Conservation (phyloP, 1,140 invertebrate genomes). For the Drosophila sp. region DNA sequence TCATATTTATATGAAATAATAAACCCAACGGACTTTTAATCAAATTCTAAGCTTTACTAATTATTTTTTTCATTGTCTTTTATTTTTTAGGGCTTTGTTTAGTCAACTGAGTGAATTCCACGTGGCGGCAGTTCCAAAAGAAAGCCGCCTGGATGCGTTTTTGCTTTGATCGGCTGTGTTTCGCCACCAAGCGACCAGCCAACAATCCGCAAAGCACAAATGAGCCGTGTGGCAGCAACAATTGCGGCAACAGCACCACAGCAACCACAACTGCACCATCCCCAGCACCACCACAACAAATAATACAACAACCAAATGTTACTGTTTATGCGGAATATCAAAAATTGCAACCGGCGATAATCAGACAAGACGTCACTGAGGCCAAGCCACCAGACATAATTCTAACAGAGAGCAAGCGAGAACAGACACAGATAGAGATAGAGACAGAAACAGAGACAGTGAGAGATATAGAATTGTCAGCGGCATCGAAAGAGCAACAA, state of each 20-base stretch:
- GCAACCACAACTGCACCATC: conserved; percentile 24
- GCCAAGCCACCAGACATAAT: conserved; percentile 69
- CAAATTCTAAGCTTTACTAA: too few relatives aligned
- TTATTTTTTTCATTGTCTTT: not conserved
- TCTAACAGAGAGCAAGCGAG: not conserved
- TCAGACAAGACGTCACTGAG: conserved; percentile 62
- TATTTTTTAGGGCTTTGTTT: conserved; percentile 56
- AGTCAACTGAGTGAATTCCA: conserved; percentile 44
- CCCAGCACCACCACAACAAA: conserved; percentile 25
- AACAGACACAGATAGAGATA: too few relatives aligned
- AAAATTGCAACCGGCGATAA: conserved; percentile 75
- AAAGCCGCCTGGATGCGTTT: conserved; percentile 92
- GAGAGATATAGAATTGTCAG: conserved; percentile 1
- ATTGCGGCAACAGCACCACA: conserved; percentile 24
- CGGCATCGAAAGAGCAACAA: not conserved
- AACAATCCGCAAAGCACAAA: conserved; percentile 38
- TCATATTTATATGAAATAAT: too few relatives aligned
- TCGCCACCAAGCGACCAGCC: conserved; percentile 92
- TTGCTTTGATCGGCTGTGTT: conserved; percentile 94
- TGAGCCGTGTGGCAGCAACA: conserved; percentile 23
- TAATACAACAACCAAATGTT: conserved; percentile 29
- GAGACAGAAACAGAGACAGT: conserved; percentile 6
- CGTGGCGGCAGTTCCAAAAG: conserved; percentile 68
- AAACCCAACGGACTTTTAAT: too few relatives aligned
- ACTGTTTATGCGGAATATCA: conserved; percentile 72